phyloP scores from a whole-genome alignment of 2,888 invertebrate species.

The Epinotia ramella region DNA sequence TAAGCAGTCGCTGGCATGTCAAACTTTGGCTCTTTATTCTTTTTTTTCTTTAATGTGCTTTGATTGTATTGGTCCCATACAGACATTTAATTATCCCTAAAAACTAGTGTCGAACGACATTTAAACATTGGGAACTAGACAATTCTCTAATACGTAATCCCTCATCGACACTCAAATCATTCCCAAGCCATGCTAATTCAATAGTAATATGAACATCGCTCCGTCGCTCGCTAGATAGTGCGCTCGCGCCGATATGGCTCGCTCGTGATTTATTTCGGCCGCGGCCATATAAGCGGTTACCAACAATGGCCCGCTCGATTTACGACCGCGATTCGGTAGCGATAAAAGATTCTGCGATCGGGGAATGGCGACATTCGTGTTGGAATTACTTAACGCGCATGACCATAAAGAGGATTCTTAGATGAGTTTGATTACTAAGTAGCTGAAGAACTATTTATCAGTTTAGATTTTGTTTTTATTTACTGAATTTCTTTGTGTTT shows the following conservation, averaged over 20 bases:
- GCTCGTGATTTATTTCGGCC: conserved; percentile 84
- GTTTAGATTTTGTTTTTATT: background rate
- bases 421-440: conserved; percentile 23
- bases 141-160: too few relatives aligned
- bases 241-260: conserved; percentile 81
- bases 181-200: conserved; percentile 76
- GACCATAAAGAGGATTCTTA: background rate
- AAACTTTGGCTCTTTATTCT: too few relatives aligned
- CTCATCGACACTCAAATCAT: background rate
- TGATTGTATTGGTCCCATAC: too few relatives aligned
- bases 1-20: too few relatives aligned
- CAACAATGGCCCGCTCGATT: conserved; percentile 82
- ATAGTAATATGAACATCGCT: conserved; percentile 79
- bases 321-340: conserved; percentile 82
- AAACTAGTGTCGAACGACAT: too few relatives aligned
- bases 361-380: conserved; percentile 43
- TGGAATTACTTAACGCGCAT: conserved; percentile 42
- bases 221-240: conserved; percentile 75
- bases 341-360: conserved; percentile 76
- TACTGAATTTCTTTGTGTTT: too few relatives aligned
- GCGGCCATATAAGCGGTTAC: conserved; percentile 81
- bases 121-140: too few relatives aligned
- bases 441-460: background rate
- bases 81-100: too few relatives aligned
- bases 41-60: too few relatives aligned